Percentiles rank a stretch among this genome's conserved stretches.
These are phyloP conservation scores for Larimichthys crocea DNA, from an alignment of 2,113 vertebrate genomes.

Conservation along the genomic window DNA sequence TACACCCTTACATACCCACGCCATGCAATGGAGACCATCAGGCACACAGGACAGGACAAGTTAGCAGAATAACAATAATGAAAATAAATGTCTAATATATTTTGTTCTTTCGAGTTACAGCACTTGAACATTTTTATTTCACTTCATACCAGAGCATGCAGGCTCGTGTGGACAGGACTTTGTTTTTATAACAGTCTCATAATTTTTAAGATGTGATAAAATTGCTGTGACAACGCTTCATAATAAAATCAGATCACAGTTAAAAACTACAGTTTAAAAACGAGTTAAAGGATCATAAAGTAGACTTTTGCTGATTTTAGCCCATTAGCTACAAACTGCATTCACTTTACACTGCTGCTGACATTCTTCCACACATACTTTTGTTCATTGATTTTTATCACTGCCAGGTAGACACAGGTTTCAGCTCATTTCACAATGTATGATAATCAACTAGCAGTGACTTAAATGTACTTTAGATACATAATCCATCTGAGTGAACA, in stretches of 20 bases:
- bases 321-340: slow-evolving; percentile 16
- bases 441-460: slow-evolving; percentile 21
- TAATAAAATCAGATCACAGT: background rate
- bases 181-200: background rate
- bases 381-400: slow-evolving; percentile 7
- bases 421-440: slow-evolving; percentile 19
- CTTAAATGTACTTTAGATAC: background rate
- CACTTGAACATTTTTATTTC: background rate
- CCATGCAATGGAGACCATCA: background rate
- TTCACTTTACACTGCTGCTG: background rate
- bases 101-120: background rate
- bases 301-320: background rate
- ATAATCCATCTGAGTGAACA: background rate
- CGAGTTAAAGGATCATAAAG: background rate
- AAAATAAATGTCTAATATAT: background rate
- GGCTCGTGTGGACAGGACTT: background rate
- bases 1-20: background rate
- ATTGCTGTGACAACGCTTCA: background rate
- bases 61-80: background rate
- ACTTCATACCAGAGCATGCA: background rate
- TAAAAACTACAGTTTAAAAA: background rate
- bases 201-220: background rate
- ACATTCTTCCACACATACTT: background rate
- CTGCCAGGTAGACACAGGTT: background rate
- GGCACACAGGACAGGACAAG: background rate